Base-by-base conservation (phyloP, 1,140 invertebrate species). In the Lucilia sericata region DNA sequence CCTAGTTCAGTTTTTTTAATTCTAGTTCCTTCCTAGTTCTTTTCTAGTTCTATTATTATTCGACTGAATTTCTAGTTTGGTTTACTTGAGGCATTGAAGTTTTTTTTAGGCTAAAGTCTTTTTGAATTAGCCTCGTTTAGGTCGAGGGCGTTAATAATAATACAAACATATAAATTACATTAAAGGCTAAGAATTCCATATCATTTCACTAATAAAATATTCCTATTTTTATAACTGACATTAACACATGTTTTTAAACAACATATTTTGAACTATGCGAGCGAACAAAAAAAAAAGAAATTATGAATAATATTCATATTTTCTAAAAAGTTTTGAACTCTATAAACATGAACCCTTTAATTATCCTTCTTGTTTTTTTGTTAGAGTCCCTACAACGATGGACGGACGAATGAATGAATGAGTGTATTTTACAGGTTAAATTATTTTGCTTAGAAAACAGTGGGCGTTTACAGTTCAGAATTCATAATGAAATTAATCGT, bases 401-500 rank as follows among this genome's bases (percentile, higher is more conserved):
- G 5, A 19, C 17, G 8, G 60, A 9, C 25, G 3, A 30, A 30
- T 30, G 7, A n/a, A n/a, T n/a, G n/a, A 19, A n/a, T 70, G 8
- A 2, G 19, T 70, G n/a, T 70, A n/a, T 21, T 19, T 70, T 70
- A 60, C 19, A 70, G 65, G 42, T 42, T 42, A 42, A 42, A 10
- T 42, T 42, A 10, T 30, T 30, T 30, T 70, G 10, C 19, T 70
- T 60, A 60, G n/a, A 17, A 60, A 42, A 60, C 17, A 70, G 65
- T 70, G 21, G 65, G 65, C 65, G 65, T 70, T 17, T 70, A 25
- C 14, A 7, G 13, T 60, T 60, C 14, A 21, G 65, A 70, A 70
- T 70, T 70, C 65, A 19, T 70, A 70, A 70, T 70, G 65, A 70
- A 70, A 70, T 70, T 70, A 70, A 70, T 70, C 65, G 65, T 70